Evolutionary conservation across 2,113 vertebrate genomes (phyloP), one percentile per base, ranked within the genome.

Genomic region (Cyprinus carpio): DNA sequence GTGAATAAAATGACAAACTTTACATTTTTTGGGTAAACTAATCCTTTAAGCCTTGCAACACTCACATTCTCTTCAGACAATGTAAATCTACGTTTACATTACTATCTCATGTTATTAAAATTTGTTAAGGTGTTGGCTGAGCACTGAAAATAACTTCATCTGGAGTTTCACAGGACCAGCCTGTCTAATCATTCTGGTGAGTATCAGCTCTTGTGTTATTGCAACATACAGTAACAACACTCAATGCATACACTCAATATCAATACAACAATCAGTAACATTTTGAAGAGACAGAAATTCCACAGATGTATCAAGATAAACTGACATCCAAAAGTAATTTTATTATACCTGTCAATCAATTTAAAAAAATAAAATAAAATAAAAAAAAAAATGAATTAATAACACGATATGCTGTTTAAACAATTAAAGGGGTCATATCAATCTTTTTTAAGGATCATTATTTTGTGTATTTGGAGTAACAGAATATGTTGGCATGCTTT

Each of bases 141-240:
- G 97, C 93, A 99, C 98, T 79, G 97, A 99, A 94, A 98, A 98
- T 91, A 97, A 99, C 92, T 99, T 99, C 92, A 97, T 99, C 90
- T 99, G 98, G 98, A 99, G 98, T 92, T 99, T 99, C 92, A 98
- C 99, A 91, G 98, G 98, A 85, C 98, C 98, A 8, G 98, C 98
- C 4, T 99, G 98, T 93, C 93, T 99, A 92, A 99, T 99, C 92
- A 99, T 99, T 92, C 95, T 99, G 93, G 98, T 99, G 94, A 94
- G 95, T 67, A 71, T 85, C 18, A 31, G 25, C 23, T 54, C 40
- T 15, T 77, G 43, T 34, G 27, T 60, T 64, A 46, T 31, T 4
- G 4, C 56, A 9, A 40, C 23, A 60, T 79, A 37, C 20, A 60
- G 6, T n/a, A 78, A 79, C 10, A 18, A 4, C 46, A 23, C 40